These are phyloP conservation scores for Peromyscus attwateri DNA, from an alignment of 2,797 vertebrate genomes.

Conservation along the genomic window DNA sequence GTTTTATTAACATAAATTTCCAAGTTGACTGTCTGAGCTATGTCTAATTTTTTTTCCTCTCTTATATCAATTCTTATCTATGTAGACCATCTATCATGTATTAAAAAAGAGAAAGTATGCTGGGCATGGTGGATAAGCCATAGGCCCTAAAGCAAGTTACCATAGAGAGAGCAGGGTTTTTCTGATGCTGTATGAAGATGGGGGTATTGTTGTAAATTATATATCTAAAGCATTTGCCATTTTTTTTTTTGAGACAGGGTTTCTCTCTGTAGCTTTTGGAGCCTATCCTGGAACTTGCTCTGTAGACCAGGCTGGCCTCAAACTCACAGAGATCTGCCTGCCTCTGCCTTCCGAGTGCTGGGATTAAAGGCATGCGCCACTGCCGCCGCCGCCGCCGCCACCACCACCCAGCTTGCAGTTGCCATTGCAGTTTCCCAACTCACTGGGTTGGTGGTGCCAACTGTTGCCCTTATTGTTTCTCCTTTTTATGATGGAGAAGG, in stretches of 20 bases:
- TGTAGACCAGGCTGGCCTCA: too few species aligned
- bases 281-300: too few species aligned
- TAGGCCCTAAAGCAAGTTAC: background rate
- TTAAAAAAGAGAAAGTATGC: background rate
- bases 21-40: conserved; percentile 14
- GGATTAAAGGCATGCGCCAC: too few species aligned
- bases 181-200: background rate
- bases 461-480: background rate
- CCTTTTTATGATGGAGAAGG: background rate
- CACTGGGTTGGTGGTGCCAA: background rate
- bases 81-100: background rate
- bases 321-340: too few species aligned
- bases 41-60: conserved; percentile 25
- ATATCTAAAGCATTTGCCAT: background rate
- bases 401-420: too few species aligned
- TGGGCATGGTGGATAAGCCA: background rate
- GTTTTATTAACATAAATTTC: conserved; percentile 19
- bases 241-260: background rate
- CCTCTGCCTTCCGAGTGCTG: too few species aligned
- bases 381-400: accelerated
- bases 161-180: background rate
- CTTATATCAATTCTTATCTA: background rate
- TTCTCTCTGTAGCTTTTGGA: too few species aligned
- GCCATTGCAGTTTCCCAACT: background rate
- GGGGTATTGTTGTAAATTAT: background rate